A percentile compares a stretch with the other conserved stretches of the same genome.
Evolutionary conservation across 2,888 invertebrate species (phyloP).

Genomic region (Mystacides longicornis): DNA sequence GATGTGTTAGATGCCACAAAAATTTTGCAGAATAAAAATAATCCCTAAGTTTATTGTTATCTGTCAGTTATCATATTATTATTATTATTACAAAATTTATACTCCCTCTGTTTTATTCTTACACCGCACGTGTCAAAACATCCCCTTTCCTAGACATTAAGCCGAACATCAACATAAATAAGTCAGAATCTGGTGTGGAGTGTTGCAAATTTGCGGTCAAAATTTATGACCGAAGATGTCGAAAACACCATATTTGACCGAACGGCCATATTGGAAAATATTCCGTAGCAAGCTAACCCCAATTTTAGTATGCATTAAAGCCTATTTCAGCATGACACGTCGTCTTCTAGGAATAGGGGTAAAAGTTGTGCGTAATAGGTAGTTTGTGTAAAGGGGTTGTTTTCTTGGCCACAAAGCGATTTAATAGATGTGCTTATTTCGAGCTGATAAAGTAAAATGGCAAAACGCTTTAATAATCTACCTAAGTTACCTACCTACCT

Average conservation of each 20-base stretch:
- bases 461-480: too few species aligned
- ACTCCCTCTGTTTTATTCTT: neutral
- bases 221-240: constrained; percentile 43
- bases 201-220: constrained; percentile 50
- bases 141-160: constrained; percentile 3
- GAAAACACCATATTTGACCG: constrained; percentile 31
- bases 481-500: constrained; percentile 18
- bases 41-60: too few species aligned
- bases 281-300: constrained; percentile 40
- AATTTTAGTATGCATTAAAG: constrained; percentile 35
- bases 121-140: neutral
- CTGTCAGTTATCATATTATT: too few species aligned
- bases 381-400: constrained; percentile 25
- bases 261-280: constrained; percentile 47
- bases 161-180: neutral
- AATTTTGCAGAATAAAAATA: too few species aligned
- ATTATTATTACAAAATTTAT: too few species aligned
- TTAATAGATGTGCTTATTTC: constrained; percentile 15
- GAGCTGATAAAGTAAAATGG: constrained; percentile 12
- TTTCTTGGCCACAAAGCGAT: constrained; percentile 25
- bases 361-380: constrained; percentile 1
- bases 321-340: neutral
- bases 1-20: too few species aligned
- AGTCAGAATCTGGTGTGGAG: constrained; percentile 13
- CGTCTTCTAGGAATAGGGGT: neutral